These are phyloP conservation scores for Dinomys branickii DNA, from an alignment of 2,113 vertebrate genomes.

Conservation along the genomic window DNA sequence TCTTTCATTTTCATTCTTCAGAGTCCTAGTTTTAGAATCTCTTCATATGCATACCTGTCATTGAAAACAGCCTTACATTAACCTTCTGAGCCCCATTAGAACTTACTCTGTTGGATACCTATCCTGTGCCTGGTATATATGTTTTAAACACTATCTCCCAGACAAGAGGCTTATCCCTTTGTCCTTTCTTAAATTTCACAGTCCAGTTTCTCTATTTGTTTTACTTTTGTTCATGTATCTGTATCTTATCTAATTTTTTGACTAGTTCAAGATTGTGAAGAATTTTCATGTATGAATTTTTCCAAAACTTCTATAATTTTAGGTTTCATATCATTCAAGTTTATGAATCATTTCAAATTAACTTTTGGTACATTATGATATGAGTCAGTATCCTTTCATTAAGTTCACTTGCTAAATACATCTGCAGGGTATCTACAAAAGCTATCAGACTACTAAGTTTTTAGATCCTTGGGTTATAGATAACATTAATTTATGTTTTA, in stretches of 20 bases:
- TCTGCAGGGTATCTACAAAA: neutral
- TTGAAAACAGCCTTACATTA: neutral
- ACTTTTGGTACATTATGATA: neutral
- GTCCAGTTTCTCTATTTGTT: neutral
- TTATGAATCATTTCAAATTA: neutral
- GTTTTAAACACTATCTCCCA: neutral
- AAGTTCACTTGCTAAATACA: neutral
- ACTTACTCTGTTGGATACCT: neutral
- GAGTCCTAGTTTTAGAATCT: neutral
- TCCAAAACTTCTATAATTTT: neutral
- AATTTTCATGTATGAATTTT: neutral
- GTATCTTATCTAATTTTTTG: neutral
- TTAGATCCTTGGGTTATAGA: neutral
- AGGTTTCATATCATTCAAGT: neutral
- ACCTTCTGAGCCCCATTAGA: neutral
- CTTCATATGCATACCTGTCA: neutral
- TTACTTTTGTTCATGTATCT: neutral
- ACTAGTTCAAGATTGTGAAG: neutral
- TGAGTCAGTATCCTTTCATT: neutral
- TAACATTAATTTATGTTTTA: neutral
- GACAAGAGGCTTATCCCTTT: neutral
- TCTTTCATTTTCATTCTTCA: slow-evolving; percentile 17
- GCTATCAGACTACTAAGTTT: neutral
- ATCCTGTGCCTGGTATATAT: neutral
- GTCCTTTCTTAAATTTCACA: neutral